Conservation (phyloP, 1,140 invertebrate species). For the Drosophila arawakana region DNA sequence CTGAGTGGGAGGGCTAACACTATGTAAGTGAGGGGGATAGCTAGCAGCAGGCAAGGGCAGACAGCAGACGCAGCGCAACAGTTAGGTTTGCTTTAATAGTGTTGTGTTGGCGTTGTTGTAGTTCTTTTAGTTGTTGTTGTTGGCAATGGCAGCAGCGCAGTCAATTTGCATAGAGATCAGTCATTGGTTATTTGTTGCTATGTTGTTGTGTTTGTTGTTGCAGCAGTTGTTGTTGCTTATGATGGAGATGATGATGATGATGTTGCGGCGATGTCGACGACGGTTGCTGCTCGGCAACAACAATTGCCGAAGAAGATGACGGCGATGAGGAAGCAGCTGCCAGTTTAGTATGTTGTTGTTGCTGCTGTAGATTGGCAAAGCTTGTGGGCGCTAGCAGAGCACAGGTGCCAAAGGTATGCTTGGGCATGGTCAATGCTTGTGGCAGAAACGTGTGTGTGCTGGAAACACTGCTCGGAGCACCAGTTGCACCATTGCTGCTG, state of each 20-base stretch:
- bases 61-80: constrained; percentile 17
- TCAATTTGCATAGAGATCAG: constrained; percentile 83
- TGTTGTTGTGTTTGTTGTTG: constrained; percentile 44
- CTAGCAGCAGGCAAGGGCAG: constrained; percentile 49
- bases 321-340: constrained; percentile 30
- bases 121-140: constrained; percentile 22
- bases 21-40: background rate
- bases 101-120: constrained; percentile 9
- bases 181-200: constrained; percentile 76
- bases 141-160: constrained; percentile 68
- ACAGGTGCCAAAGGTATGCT: constrained; percentile 82
- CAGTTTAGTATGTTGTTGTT: constrained; percentile 31
- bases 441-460: constrained; percentile 43
- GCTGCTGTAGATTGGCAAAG: constrained; percentile 64
- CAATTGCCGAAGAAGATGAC: constrained; percentile 16
- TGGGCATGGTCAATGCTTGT: constrained; percentile 63
- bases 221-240: constrained; percentile 47
- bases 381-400: constrained; percentile 74
- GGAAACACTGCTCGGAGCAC: constrained; percentile 31
- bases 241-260: constrained; percentile 40
- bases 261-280: constrained; percentile 38
- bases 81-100: constrained; percentile 1
- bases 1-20: background rate
- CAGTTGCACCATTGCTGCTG: constrained; percentile 36
- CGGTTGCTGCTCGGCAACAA: constrained; percentile 25